Evolutionary conservation across 2,113 vertebrate genomes (phyloP).

Genomic region (Plectropomus leopardus): DNA sequence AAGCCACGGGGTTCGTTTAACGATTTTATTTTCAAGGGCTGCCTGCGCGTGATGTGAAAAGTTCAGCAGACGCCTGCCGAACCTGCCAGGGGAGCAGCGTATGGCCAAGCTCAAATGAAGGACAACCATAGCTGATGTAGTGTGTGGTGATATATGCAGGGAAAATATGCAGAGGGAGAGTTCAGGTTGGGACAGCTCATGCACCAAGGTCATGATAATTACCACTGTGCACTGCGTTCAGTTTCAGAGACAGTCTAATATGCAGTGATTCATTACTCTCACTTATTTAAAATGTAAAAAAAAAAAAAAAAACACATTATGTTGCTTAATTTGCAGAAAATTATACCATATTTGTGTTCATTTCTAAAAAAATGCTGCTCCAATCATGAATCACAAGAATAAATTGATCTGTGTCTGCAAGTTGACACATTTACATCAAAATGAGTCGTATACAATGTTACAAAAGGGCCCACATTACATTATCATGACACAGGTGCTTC

Average conservation of each 20-base stretch:
- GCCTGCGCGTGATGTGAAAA: conserved; percentile 55
- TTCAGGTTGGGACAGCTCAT: conserved; percentile 45
- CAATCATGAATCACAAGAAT: background rate
- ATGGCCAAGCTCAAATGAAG: conserved; percentile 68
- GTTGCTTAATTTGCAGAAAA: background rate
- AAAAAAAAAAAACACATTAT: background rate
- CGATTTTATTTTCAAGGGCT: conserved; percentile 52
- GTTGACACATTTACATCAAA: background rate
- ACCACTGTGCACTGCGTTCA: background rate
- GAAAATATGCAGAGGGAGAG: conserved; percentile 52
- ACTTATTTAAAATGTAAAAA: background rate
- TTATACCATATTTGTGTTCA: background rate
- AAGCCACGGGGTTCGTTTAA: conserved; percentile 57
- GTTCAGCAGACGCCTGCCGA: conserved; percentile 66
- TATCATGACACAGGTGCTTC: no score
- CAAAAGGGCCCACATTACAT: no score
- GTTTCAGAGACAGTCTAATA: background rate
- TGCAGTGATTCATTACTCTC: background rate
- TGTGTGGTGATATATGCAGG: conserved; percentile 43
- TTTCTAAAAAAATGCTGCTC: background rate
- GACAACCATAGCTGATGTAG: conserved; percentile 46
- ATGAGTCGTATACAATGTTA: background rate
- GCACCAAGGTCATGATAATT: conserved; percentile 22
- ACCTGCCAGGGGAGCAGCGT: conserved; percentile 53
- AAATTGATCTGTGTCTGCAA: background rate